phyloP scores from a whole-genome alignment of 2,113 vertebrate species.

The Oncorhynchus keta region DNA sequence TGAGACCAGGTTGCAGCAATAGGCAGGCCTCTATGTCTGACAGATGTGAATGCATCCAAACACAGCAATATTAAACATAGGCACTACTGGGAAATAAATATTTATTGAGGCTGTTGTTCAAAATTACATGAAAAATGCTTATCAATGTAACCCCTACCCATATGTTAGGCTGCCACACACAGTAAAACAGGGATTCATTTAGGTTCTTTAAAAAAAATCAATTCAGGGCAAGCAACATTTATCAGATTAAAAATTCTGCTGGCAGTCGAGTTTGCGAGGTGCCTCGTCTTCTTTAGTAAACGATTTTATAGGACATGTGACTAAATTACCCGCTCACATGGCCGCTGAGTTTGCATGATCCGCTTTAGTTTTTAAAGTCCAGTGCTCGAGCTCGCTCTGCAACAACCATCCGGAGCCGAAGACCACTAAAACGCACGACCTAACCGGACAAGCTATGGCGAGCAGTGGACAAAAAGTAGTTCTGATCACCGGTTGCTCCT shows the following conservation, averaged over 20 bases:
- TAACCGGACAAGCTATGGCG: constrained; percentile 72
- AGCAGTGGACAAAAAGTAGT: constrained; percentile 79
- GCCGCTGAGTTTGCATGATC: constrained; percentile 69
- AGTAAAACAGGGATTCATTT: constrained; percentile 31
- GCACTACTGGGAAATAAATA: too few species aligned
- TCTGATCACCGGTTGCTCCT: constrained; percentile 83
- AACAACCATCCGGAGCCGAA: constrained; percentile 62
- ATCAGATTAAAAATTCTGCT: constrained; percentile 29
- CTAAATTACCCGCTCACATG: constrained; percentile 71
- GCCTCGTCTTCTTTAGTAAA: constrained; percentile 44
- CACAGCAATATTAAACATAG: too few species aligned
- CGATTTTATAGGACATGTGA: constrained; percentile 73
- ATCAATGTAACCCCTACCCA: too few species aligned
- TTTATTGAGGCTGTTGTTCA: too few species aligned
- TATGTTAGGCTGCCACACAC: too few species aligned
- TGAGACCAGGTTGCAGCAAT: too few species aligned
- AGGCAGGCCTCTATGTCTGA: too few species aligned
- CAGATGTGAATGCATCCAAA: too few species aligned
- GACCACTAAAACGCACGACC: constrained; percentile 55
- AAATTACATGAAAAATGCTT: too few species aligned
- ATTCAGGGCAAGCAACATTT: constrained; percentile 30
- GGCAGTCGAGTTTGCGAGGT: constrained; percentile 22
- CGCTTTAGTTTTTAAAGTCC: constrained; percentile 70
- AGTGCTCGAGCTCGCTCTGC: constrained; percentile 60
- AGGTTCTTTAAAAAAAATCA: not conserved